phyloP scores from a whole-genome alignment of 2,888 invertebrate genomes.

The Chorisops tibialis region DNA sequence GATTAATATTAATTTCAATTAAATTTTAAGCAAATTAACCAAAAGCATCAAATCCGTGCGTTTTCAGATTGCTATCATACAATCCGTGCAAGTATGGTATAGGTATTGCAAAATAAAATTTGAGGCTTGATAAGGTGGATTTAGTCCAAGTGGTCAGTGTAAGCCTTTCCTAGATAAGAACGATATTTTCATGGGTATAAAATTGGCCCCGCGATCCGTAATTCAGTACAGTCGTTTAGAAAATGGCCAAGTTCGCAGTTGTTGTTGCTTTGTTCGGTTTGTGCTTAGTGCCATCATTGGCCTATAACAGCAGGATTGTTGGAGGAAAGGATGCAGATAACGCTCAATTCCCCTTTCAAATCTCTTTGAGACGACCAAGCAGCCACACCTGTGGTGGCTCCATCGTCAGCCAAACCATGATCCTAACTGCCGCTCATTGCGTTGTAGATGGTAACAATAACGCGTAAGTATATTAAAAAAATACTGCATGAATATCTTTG shows the following conservation, averaged over 20 bases:
- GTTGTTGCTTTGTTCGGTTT: slow-evolving; percentile 6
- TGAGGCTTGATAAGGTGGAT: too few species aligned
- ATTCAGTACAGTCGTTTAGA: not conserved
- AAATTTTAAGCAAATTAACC: too few species aligned
- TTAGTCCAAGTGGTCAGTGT: too few species aligned
- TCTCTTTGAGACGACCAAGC: slow-evolving; percentile 41
- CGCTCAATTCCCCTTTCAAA: slow-evolving; percentile 49
- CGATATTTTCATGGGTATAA: slow-evolving; percentile 4
- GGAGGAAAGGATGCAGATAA: slow-evolving; percentile 45
- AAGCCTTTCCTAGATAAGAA: not conserved
- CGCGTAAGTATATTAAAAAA: slow-evolving; percentile 39
- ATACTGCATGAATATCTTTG: not conserved
- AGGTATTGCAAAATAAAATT: too few species aligned
- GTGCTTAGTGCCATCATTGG: slow-evolving; percentile 7
- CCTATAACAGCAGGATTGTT: slow-evolving; percentile 39
- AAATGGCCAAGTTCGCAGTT: slow-evolving; percentile 18
- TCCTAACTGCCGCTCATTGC: slow-evolving; percentile 46
- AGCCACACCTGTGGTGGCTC: slow-evolving; percentile 43
- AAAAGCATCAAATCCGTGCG: too few species aligned
- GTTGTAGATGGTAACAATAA: slow-evolving; percentile 39
- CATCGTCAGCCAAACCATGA: slow-evolving; percentile 42
- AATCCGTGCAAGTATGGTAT: too few species aligned
- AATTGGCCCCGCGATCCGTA: not conserved
- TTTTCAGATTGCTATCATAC: not conserved
- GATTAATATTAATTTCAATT: too few species aligned